Percentiles rank a stretch among this genome's conserved stretches.
Conservation (phyloP, 1,140 invertebrate genomes). For the Drosophila biarmipes region DNA sequence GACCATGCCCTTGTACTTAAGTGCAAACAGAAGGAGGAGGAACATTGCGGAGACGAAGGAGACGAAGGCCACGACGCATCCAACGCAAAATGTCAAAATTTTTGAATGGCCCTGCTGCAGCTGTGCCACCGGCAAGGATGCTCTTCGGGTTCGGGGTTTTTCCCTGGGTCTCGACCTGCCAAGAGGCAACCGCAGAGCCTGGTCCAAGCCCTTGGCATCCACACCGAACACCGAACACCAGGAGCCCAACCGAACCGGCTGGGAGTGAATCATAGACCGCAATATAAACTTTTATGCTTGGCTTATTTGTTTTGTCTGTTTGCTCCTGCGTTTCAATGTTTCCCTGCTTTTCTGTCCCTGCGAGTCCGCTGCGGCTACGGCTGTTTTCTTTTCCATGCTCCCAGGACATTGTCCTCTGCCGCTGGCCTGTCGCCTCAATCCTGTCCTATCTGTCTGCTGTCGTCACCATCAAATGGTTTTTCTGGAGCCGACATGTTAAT, state of each 20-base stretch:
- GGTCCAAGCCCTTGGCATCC: not conserved
- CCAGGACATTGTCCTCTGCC: constrained; percentile 39
- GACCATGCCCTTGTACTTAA: constrained; percentile 14
- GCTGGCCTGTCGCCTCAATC: not conserved
- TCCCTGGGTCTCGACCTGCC: constrained; percentile 22
- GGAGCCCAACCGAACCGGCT: not conserved
- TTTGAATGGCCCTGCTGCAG: constrained; percentile 74
- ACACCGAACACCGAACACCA: not conserved
- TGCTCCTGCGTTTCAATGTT: constrained; percentile 35
- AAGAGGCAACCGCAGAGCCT: constrained; percentile 50
- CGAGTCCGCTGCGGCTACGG: constrained; percentile 24
- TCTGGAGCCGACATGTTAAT: constrained; percentile 76
- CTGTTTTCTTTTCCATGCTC: constrained; percentile 58
- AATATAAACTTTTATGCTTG: constrained; percentile 83
- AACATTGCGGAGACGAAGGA: constrained; percentile 21
- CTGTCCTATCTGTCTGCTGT: not conserved
- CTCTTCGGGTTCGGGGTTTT: not conserved
- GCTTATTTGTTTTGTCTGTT: constrained; percentile 82
- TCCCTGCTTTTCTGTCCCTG: constrained; percentile 17
- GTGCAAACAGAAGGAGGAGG: constrained; percentile 59
- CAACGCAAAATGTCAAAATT: constrained; percentile 78
- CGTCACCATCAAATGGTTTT: constrained; percentile 32
- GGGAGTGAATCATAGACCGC: constrained; percentile 78
- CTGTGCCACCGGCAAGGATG: constrained; percentile 38
- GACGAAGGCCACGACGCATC: constrained; percentile 43